Evolutionary conservation across 2,888 invertebrate genomes (phyloP).

Genomic region (Priocnemis perturbator): DNA sequence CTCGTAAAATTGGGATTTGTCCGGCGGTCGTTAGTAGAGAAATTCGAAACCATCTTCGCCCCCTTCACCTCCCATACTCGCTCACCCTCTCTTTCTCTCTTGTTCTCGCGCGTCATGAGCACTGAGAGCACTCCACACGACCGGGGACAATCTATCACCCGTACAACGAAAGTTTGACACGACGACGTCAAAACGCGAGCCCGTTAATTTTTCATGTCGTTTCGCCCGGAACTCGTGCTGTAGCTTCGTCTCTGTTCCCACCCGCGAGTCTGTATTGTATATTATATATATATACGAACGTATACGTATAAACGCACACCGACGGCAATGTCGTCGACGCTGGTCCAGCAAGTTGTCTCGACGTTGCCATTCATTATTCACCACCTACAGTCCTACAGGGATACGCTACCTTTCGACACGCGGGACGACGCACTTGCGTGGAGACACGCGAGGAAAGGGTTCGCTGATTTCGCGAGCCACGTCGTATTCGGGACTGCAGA

Average conservation of each 20-base stretch:
- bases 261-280: background rate
- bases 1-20: constrained; percentile 55
- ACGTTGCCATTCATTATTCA: constrained; percentile 67
- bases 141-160: constrained; percentile 65
- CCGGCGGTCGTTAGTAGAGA: constrained; percentile 43
- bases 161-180: constrained; percentile 69
- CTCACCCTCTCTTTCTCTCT: constrained; percentile 20
- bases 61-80: constrained; percentile 4
- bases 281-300: no score
- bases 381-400: constrained; percentile 57
- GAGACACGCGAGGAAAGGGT: constrained; percentile 26
- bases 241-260: constrained; percentile 39
- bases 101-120: constrained; percentile 26
- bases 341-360: constrained; percentile 62
- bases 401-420: constrained; percentile 57
- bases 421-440: constrained; percentile 42
- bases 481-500: no score
- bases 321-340: constrained; percentile 34
- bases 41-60: constrained; percentile 41
- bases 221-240: constrained; percentile 54
- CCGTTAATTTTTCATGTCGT: constrained; percentile 70
- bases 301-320: no score
- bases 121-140: constrained; percentile 45
- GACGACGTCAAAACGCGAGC: constrained; percentile 64
- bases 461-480: constrained; percentile 2